Base-by-base conservation (phyloP, 2,113 vertebrate species). In the Pseudonaja textilis region DNA sequence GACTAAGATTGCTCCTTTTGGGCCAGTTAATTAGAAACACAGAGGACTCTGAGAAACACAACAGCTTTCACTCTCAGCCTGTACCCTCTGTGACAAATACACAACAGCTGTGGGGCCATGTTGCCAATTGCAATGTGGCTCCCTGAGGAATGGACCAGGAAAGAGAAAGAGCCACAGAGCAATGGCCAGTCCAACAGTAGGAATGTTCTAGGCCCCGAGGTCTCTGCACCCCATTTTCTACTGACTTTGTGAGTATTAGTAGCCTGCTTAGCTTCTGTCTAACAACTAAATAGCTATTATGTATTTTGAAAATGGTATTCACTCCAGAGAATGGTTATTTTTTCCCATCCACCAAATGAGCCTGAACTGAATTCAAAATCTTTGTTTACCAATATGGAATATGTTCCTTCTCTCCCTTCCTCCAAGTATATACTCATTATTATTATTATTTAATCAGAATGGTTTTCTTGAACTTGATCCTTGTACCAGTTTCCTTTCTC, bases 1-100 rank as follows among this genome's bases (percentile, higher is more conserved):
- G 88, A 93, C 90, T 55, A 89, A 25, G 87, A 86, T 42, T 59
- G 55, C 55, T 89, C 90, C 90, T 91, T 93, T 91, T 85, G 93
- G 90, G 87, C 90, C 93, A 93, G 87, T 86, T 91, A 91, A 89
- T 91, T 91, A 93, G 69, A 93, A 93, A 89, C 89, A 87, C 89
- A 69, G 85, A 89, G 87, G 54, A 89, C n/a, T 91, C 55, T 39
- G 90, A 61, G 88, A 91, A 85, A 93, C 81, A 88, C 90, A 91
- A 91, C 74, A 89, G 90, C 74, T 91, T 93, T 93, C 34, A 1
- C 93, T 93, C n/a, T 88, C 90, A 91, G 69, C 52, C 87, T 91
- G 87, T 93, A 91, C 90, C 69, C 93, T 91, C 93, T 91, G 45
- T 89, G 87, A 86, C 90, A 91, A 91, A 91, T 89, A 93, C 56